Evolutionary conservation across 2,888 invertebrate species (phyloP), one percentile per base, ranked within the genome.

Genomic region (Megamerina dolium): DNA sequence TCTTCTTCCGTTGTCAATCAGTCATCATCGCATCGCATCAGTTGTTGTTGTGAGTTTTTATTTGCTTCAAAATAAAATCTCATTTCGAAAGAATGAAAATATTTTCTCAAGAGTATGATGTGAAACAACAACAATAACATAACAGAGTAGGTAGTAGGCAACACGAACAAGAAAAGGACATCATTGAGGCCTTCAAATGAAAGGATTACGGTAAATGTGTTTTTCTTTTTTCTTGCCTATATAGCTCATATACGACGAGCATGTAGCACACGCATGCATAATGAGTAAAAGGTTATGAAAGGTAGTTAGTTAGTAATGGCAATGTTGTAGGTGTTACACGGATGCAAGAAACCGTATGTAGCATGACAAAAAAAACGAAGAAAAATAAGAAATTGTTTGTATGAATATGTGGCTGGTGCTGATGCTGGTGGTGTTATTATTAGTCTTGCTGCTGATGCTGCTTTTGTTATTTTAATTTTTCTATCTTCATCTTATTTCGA

Each of bases 1-100:
- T 53, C 50, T 52, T 49, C 53, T 54, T 54, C 52, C 56, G 51
- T 52, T 49, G 50, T 49, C 53, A 54, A 53, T 50, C 52, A 51
- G 49, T 49, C 49, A 46, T 12, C 23, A 53, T 46, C 45, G 8
- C 23, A 10, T 23, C 10, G 6, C 6, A 6, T 23, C 23, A 23
- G 10, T n/a, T n/a, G n/a, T n/a, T n/a, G n/a, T n/a, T n/a, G n/a
- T n/a, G n/a, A n/a, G n/a, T n/a, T n/a, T n/a, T n/a, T n/a, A n/a
- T n/a, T n/a, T n/a, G n/a, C n/a, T n/a, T n/a, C n/a, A n/a, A n/a
- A n/a, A n/a, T n/a, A 10, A 23, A 23, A 23, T 56, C 56, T 45
- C 46, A 45, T 52, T 52, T 50, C 47, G 43, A 48, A 52, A 55
- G 60, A 52, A 52, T 40, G 38, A 37, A 45, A 46, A 36, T 40